These are phyloP conservation scores for Drepana arcuata DNA, from an alignment of 1,140 invertebrate genomes.

Conservation along the genomic window DNA sequence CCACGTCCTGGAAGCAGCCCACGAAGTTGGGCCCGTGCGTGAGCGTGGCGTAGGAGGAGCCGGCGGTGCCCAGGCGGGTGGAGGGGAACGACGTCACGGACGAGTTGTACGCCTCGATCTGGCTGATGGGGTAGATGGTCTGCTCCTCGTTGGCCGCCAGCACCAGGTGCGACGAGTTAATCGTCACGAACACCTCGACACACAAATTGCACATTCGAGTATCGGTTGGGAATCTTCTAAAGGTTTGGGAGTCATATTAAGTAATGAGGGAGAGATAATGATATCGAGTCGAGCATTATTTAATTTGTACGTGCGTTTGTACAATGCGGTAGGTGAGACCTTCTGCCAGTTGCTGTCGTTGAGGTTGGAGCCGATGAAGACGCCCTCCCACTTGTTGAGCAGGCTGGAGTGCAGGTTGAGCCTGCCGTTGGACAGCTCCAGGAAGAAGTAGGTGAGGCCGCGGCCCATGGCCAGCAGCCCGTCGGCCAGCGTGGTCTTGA, in stretches of 20 bases:
- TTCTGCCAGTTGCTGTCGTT: slow-evolving; percentile 92
- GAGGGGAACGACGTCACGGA: slow-evolving; percentile 85
- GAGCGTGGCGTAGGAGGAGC: slow-evolving; percentile 77
- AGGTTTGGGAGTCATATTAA: neutral
- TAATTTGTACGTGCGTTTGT: neutral
- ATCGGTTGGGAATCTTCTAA: no score
- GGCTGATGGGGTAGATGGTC: slow-evolving; percentile 88
- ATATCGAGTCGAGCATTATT: neutral
- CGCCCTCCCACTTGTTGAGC: slow-evolving; percentile 90
- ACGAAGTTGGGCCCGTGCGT: slow-evolving; percentile 84
- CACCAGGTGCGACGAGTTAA: slow-evolving; percentile 88
- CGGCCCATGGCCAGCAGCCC: slow-evolving; percentile 89
- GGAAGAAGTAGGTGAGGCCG: slow-evolving; percentile 85
- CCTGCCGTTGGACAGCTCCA: slow-evolving; percentile 85
- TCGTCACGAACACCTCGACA: slow-evolving; percentile 81
- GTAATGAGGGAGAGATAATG: no score
- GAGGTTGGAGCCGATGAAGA: slow-evolving; percentile 85
- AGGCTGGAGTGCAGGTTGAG: slow-evolving; percentile 89
- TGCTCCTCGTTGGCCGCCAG: slow-evolving; percentile 90
- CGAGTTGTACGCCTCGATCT: slow-evolving; percentile 81
- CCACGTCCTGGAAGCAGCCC: slow-evolving; percentile 93
- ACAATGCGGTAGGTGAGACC: no score
- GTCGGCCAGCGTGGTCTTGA: slow-evolving; percentile 90
- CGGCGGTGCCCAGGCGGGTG: slow-evolving; percentile 85
- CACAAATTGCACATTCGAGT: no score